Base-by-base conservation (phyloP, 2,888 invertebrate species). In the Melipona bicolor region DNA sequence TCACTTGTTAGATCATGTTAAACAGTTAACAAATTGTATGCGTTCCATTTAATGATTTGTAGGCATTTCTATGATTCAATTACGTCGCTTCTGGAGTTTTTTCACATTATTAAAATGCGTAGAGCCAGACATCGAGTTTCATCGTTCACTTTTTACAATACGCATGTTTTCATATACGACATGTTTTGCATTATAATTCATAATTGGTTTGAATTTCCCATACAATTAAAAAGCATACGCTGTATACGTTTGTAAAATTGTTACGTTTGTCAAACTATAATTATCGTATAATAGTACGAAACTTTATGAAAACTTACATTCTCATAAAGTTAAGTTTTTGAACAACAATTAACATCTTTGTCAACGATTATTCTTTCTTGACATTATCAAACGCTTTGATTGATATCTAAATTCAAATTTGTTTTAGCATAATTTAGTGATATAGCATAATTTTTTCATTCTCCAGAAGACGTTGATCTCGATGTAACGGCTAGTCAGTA, bases 281-380 rank as follows among this genome's bases (percentile, higher is more conserved):
- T 36, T 21, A 32, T 3, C 36, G n/a, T 43, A n/a, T 43, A 43
- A 43, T 43, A 43, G 9, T 17, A n/a, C 21, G 15, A 52, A 49
- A 54, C n/a, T 2, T 27, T 11, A 50, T 6, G 70, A 65, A 67
- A 76, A 79, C 67, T 76, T 36, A 21, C n/a, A 32, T 62, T 81
- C 49, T 69, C 50, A 17, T 61, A 62, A 73, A 68, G 56, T 82
- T 72, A 43, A 72, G 84, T 85, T 85, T 89, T 90, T 91, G 9
- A 43, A 6, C 9, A 43, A 43, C 43, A 9, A 43, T 36, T 36
- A 36, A 36, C 88, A 86, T 85, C 82, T 78, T 79, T 88, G 87
- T 88, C 84, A 79, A 72, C 78, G 77, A 87, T 84, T 82, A 86
- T 80, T 49, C 36, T 24, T 71, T 76, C 24, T 62, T 13, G 27